Evolutionary conservation across 2,888 invertebrate genomes (phyloP).

Genomic region (Luperina testacea): DNA sequence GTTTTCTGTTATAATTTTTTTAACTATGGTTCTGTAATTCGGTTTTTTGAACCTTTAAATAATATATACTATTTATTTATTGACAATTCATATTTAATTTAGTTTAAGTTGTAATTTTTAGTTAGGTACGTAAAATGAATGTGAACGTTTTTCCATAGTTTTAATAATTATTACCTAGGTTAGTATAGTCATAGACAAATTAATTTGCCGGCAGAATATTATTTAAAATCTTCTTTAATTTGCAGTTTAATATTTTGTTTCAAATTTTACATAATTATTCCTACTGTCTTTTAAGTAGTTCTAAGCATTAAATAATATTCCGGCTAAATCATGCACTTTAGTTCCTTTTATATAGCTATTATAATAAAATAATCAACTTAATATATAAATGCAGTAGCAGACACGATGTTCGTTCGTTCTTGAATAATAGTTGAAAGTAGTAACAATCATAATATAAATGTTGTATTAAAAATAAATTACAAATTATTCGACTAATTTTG

Average conservation of each 20-base stretch:
- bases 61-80: conserved; percentile 90
- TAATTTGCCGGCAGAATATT: conserved; percentile 67
- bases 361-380: conserved; percentile 72
- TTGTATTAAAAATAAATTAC: conserved; percentile 33
- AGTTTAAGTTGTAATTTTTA: conserved; percentile 71
- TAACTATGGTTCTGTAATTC: conserved; percentile 50
- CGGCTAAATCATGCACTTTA: conserved; percentile 85
- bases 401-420: conserved; percentile 47
- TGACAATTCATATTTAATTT: conserved; percentile 84
- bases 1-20: conserved; percentile 53
- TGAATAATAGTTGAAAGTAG: conserved; percentile 39
- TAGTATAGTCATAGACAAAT: conserved; percentile 66
- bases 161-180: conserved; percentile 73
- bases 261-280: conserved; percentile 47
- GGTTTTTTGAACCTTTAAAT: conserved; percentile 70
- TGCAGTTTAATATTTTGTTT: conserved; percentile 54
- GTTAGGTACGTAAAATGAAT: conserved; percentile 73
- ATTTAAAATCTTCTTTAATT: conserved; percentile 36
- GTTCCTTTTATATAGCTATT: conserved; percentile 87
- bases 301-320: conserved; percentile 78
- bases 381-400: conserved; percentile 69
- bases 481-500: conserved; percentile 34
- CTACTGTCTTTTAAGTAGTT: conserved; percentile 72
- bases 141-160: conserved; percentile 86
- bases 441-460: conserved; percentile 49